Evolutionary conservation across 2,888 invertebrate genomes (phyloP), one percentile per base, ranked within the genome.

Genomic region (Drosophila kambysellisi): DNA sequence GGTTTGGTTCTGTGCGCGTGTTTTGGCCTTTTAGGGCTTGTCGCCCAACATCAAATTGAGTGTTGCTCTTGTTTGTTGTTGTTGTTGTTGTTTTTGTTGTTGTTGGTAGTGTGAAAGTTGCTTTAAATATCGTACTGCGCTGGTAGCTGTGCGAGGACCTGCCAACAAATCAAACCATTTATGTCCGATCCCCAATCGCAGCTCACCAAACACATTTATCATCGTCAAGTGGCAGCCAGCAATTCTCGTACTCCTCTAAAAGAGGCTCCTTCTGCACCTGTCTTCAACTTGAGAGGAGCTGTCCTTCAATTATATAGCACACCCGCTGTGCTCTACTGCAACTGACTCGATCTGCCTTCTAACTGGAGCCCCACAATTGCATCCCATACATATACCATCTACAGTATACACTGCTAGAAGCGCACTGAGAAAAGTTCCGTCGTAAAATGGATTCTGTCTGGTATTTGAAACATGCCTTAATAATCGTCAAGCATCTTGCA

Each of bases 91-190:
- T 37, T 56, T 11, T 25, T 65, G 29, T 20, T 75, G 51, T 71
- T 81, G 77, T 65, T 61, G 61, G 64, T 83, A 89, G 87, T 87
- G 87, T 87, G 89, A 87, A 87, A 90, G 87, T 87, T 73, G 90
- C 89, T 87, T 87, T 87, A 87, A 87, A 87, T 87, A 87, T 78
- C 64, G 65, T 61, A 61, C 4, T 46, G 20, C 4, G 63, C 59
- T 62, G 65, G 53, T 60, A 46, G 46, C 52, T 60, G 52, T 53
- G 43, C 35, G 62, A 51, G 69, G 30, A 69, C 56, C 70, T 81
- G 81, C 81, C 87, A 87, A 81, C 83, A 89, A 90, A 89, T 90
- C 87, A 87, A 87, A 87, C 90, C 90, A 87, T 87, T 87, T 87
- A 90, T 78, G 87, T 87, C 90, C 77, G 70, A 57, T 48, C 67